Evolutionary conservation across 2,113 vertebrate species (phyloP), one percentile per base, ranked within the genome.

Genomic region (Ceyx margarethae): DNA sequence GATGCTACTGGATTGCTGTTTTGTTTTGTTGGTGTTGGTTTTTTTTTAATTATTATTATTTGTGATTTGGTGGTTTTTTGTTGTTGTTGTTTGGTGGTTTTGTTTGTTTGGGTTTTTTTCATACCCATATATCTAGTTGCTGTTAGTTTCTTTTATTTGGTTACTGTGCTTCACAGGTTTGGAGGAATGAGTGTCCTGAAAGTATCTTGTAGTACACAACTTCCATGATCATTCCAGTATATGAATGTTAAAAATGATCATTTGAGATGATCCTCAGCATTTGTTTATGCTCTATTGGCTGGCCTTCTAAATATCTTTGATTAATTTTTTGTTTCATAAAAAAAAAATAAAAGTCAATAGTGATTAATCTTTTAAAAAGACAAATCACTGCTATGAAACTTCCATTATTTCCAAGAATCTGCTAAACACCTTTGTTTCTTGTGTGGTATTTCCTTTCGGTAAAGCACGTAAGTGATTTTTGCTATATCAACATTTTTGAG

Each of bases 91-190:
- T 37, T 10, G 10, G 37, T 37, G 37, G 37, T 37, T 37, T 37
- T 37, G 37, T 37, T 37, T 37, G 37, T 37, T 37, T 10, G 40
- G 46, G 11, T 23, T 23, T 50, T 45, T 58, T 67, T 9, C 57
- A n/a, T n/a, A 23, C 11, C 48, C 62, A 23, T 0, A 0, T 60
- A 33, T 42, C 56, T 33, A 9, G 23, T 17, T 60, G 35, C 48
- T 78, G 66, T 65, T 84, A n/a, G 26, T 89, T 65, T 72, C 22
- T 90, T 91, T 82, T 66, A 82, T 85, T 92, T 89, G 13, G 10
- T 72, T 42, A 2, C 80, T 67, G 7, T 75, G 61, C 25, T 8
- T 86, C 11, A 2, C 6, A 12, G 31, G 11, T 66, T 81, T 60
- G 89, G 73, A 81, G 48, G 3, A 60, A 5, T 46, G 15, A 54